These are phyloP conservation scores for Clusia tigrina DNA, from an alignment of 2,888 invertebrate species.

Conservation along the genomic window DNA sequence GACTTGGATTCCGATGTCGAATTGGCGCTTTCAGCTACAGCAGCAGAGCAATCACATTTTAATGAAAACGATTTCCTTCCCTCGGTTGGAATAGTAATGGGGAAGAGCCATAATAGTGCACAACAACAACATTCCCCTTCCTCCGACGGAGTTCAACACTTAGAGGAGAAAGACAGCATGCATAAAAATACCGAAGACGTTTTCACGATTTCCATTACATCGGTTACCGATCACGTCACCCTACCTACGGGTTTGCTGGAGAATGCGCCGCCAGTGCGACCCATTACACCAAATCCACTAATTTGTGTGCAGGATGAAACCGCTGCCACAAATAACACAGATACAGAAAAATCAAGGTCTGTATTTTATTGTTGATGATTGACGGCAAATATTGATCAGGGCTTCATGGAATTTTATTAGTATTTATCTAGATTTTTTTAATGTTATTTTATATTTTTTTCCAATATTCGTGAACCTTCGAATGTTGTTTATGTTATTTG, in stretches of 20 bases:
- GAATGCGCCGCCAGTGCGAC: conserved; percentile 56
- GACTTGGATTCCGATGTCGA: conserved; percentile 55
- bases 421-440: neutral
- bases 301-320: conserved; percentile 56
- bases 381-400: conserved; percentile 1
- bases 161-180: conserved; percentile 65
- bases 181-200: conserved; percentile 62
- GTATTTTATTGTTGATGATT: conserved; percentile 57
- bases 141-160: conserved; percentile 47
- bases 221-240: conserved; percentile 62
- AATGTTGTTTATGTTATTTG: neutral
- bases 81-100: conserved; percentile 73
- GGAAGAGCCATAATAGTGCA: conserved; percentile 48
- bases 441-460: neutral
- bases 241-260: conserved; percentile 61
- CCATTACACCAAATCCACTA: conserved; percentile 70
- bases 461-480: neutral
- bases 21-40: conserved; percentile 42
- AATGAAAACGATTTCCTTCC: conserved; percentile 70
- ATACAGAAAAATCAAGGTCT: no score
- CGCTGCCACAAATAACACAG: conserved; percentile 66
- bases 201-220: conserved; percentile 61
- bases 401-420: conserved; percentile 8
- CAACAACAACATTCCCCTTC: conserved; percentile 37
- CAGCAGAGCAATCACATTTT: conserved; percentile 50